phyloP scores from a whole-genome alignment of 2,797 vertebrate genomes.

The Myioborus melanocephalus region DNA sequence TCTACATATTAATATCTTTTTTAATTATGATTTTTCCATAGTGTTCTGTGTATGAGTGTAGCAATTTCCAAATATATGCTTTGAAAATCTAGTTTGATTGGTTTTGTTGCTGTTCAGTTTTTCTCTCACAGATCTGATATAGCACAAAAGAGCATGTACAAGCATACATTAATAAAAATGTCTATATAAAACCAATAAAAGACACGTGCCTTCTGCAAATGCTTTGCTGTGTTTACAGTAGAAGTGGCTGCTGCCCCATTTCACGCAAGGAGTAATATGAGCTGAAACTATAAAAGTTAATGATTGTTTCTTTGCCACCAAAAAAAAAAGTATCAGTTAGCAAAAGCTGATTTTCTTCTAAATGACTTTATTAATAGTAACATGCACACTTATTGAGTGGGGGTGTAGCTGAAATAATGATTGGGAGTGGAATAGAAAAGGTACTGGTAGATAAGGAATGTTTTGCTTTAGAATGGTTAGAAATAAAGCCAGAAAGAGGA shows the following conservation, averaged over 20 bases:
- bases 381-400: background rate
- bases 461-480: background rate
- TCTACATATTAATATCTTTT: background rate
- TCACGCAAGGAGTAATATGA: background rate
- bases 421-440: background rate
- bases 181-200: background rate
- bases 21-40: background rate
- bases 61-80: background rate
- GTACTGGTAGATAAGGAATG: background rate
- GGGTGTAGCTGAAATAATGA: background rate
- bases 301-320: background rate
- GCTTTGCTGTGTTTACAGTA: background rate
- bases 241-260: background rate
- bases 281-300: slow-evolving; percentile 20
- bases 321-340: background rate
- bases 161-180: background rate
- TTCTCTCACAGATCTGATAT: background rate
- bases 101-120: background rate
- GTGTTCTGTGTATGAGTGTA: background rate
- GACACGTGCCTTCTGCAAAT: background rate
- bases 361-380: background rate
- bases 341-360: background rate
- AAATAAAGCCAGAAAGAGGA: background rate
- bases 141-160: background rate
- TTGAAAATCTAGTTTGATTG: background rate